phyloP scores from a whole-genome alignment of 1,140 invertebrate genomes.

The Brachystomella parvula region DNA sequence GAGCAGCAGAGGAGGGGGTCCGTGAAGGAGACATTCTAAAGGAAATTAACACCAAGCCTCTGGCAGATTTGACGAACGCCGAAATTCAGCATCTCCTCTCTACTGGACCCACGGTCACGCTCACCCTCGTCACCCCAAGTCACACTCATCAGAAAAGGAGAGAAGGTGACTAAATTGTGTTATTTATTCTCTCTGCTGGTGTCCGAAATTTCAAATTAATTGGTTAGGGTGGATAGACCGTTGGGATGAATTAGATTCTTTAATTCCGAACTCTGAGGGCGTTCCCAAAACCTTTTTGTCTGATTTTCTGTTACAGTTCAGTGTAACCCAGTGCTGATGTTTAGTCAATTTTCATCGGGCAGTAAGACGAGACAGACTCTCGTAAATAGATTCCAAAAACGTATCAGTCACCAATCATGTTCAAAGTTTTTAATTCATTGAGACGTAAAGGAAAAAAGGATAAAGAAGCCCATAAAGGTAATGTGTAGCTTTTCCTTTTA shows the following conservation, averaged over 20 bases:
- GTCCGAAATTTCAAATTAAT: conserved; percentile 4
- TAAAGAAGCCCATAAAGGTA: conserved; percentile 3
- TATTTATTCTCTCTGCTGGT: not conserved
- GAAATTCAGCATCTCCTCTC: conserved; percentile 62
- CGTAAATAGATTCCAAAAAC: too few species aligned
- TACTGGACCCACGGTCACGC: not conserved
- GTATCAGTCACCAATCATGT: conserved; percentile 19
- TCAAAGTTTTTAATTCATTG: conserved; percentile 34
- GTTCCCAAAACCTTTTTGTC: not conserved
- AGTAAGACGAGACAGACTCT: not conserved
- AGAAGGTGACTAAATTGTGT: conserved; percentile 7
- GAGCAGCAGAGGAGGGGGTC: conserved; percentile 64
- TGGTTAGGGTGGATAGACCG: too few species aligned
- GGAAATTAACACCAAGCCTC: conserved; percentile 64
- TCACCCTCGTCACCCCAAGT: not conserved
- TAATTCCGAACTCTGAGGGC: not conserved
- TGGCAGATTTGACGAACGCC: conserved; percentile 59
- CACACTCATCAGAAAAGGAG: not conserved
- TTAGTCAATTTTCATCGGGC: not conserved
- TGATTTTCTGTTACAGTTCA: not conserved
- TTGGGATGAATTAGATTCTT: not conserved
- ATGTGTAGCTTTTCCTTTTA: not conserved
- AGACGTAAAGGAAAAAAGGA: conserved; percentile 23
- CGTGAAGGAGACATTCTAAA: conserved; percentile 70
- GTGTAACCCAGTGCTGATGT: too few species aligned